Evolutionary conservation across 2,888 invertebrate species (phyloP), one percentile per base, ranked within the genome.

Genomic region (Cremastobaeus sp.): DNA sequence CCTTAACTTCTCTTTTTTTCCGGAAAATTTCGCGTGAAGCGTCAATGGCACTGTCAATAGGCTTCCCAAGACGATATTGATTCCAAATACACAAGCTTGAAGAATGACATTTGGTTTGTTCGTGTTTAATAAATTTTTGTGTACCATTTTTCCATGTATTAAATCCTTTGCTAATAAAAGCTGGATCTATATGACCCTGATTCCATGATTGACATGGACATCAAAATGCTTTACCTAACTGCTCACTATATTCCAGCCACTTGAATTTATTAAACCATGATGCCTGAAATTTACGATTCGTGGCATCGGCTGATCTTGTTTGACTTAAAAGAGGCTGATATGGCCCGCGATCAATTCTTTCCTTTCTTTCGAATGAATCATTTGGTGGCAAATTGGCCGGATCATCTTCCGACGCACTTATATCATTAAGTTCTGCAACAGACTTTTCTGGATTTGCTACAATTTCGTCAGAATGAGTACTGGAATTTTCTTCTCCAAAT

Each of bases 211-310:
- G 48, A 60, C 48, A 60, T 20, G 20, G 21, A 30, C 50, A 50
- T 52, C 32, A 62, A 43, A 62, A 52, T 9, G 50, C 37, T 47
- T 41, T 43, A 25, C 43, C 43, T 21, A 32, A 34, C 43, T 41
- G 32, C 12, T 35, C 34, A 17, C 45, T 60, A 39, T 47, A 48
- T 18, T 60, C 60, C 9, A 60, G 37, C 37, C 60, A 60, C 11
- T 47, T 47, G 28, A 37, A 60, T 48, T 60, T 34, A 28, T 48
- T n/a, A 60, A 47, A 59, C 59, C 59, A 59, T 20, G 14, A 41
- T 34, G 15, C 5, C 21, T 64, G 34, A 52, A 52, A 64, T 41
- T 11, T 43, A 28, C 34, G 21, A 37, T 37, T 18, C 25, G 25
- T 25, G 35, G 45, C 37, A 37, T 52, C 37, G 28, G 41, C 28